Evolutionary conservation across 2,888 invertebrate species (phyloP).

Genomic region (Rotaria socialis): DNA sequence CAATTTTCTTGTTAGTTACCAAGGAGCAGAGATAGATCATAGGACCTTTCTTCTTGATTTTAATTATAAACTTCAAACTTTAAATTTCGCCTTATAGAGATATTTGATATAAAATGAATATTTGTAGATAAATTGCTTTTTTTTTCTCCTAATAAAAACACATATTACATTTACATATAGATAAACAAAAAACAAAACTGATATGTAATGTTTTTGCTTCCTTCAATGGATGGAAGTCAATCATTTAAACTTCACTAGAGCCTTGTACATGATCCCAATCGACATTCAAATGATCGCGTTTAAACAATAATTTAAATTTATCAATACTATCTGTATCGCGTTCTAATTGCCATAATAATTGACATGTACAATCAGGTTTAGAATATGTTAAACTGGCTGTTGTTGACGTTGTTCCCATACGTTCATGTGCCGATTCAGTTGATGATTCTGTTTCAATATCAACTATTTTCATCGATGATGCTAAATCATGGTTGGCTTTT

Average conservation of each 20-base stretch:
- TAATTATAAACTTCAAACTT: no score
- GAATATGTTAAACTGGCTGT: not conserved
- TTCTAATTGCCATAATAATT: conserved; percentile 26
- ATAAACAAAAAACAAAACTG: not conserved
- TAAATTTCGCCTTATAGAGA: no score
- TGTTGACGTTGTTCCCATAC: not conserved
- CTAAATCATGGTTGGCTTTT: not conserved
- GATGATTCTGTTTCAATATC: conserved; percentile 33
- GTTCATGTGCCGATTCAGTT: not conserved
- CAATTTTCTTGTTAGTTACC: no score
- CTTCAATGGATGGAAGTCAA: not conserved
- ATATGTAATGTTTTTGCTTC: no score
- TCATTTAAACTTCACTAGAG: conserved; percentile 1
- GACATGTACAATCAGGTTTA: not conserved
- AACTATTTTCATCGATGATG: not conserved
- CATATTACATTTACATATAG: not conserved
- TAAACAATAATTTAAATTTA: conserved; percentile 34
- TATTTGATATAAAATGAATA: no score
- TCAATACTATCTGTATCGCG: conserved; percentile 16
- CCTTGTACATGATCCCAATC: conserved; percentile 31
- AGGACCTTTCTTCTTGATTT: no score
- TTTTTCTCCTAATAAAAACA: no score
- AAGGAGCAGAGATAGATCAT: no score
- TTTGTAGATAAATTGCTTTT: no score
- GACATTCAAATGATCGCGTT: conserved; percentile 20